Conservation (phyloP, 2,113 vertebrate species). For the Microcebus tavaratra region DNA sequence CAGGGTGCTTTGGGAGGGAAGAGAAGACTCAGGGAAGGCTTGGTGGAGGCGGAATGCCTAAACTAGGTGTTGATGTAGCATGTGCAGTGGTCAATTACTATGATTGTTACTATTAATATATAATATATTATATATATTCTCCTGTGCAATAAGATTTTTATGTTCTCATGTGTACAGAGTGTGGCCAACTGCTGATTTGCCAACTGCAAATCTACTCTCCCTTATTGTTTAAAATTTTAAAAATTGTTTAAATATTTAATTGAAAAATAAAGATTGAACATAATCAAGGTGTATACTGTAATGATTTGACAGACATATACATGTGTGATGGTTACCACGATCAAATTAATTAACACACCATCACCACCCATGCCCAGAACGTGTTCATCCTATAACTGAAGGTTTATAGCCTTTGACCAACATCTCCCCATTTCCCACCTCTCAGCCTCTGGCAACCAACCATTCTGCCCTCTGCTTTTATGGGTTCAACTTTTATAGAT, state of each 20-base stretch:
- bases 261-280: not conserved
- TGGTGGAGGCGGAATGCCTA: not conserved
- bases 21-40: not conserved
- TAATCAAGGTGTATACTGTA: not conserved
- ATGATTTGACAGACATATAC: not conserved
- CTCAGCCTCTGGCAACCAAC: not conserved
- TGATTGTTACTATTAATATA: not conserved
- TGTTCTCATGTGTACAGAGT: not conserved
- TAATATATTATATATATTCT: not conserved
- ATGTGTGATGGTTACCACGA: not conserved
- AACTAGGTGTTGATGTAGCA: not conserved
- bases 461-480: not conserved
- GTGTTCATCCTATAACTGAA: not conserved
- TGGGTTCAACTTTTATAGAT: not conserved
- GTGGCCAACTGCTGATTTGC: not conserved
- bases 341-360: not conserved
- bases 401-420: not conserved
- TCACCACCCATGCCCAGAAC: not conserved
- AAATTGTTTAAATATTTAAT: not conserved
- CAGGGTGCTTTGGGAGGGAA: not conserved
- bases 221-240: not conserved
- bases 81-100: not conserved
- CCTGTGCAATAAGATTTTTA: not conserved
- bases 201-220: not conserved
- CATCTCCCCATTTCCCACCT: not conserved